These are phyloP conservation scores for Lytechinus pictus DNA, from an alignment of 35 echinoderm and acorn worm species.

Conservation along the genomic window DNA sequence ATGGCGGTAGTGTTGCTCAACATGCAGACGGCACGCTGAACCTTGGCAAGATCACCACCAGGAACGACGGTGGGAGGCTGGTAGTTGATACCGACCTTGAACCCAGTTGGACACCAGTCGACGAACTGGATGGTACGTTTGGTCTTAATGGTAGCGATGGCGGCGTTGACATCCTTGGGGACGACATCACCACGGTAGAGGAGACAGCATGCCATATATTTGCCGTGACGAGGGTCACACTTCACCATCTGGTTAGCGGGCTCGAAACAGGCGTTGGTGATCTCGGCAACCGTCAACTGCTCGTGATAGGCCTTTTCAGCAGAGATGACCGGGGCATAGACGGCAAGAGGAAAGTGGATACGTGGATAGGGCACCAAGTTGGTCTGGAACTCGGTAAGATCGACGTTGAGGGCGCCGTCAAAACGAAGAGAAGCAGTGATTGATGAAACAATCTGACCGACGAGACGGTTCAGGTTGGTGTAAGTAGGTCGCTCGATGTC, in stretches of 20 bases:
- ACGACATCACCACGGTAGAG: constrained; percentile 80
- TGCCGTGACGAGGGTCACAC: constrained; percentile 82
- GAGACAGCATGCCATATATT: constrained; percentile 88
- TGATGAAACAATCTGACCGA: constrained; percentile 79
- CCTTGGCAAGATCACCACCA: constrained; percentile 86
- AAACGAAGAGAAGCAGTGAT: constrained; percentile 86
- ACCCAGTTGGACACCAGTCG: constrained; percentile 88
- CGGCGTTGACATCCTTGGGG: constrained; percentile 85
- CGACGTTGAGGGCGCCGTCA: constrained; percentile 82
- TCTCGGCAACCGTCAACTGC: constrained; percentile 79
- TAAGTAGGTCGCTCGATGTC: constrained; percentile 87
- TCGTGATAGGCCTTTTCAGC: constrained; percentile 90
- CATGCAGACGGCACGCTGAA: constrained; percentile 69
- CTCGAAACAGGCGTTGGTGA: constrained; percentile 82
- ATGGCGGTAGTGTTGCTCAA: constrained; percentile 78
- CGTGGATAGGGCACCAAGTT: constrained; percentile 85
- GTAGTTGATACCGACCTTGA: constrained; percentile 93
- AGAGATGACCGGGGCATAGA: constrained; percentile 83
- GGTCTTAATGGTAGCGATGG: constrained; percentile 86
- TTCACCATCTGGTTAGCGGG: constrained; percentile 91
- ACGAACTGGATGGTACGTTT: constrained; percentile 88
- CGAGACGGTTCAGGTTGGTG: constrained; percentile 81
- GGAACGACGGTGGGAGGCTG: constrained; percentile 88
- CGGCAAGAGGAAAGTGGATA: constrained; percentile 83
- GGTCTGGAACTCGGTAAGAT: constrained; percentile 88